Conservation (phyloP, 2,888 invertebrate genomes). For the Perizoma flavofasciatum region DNA sequence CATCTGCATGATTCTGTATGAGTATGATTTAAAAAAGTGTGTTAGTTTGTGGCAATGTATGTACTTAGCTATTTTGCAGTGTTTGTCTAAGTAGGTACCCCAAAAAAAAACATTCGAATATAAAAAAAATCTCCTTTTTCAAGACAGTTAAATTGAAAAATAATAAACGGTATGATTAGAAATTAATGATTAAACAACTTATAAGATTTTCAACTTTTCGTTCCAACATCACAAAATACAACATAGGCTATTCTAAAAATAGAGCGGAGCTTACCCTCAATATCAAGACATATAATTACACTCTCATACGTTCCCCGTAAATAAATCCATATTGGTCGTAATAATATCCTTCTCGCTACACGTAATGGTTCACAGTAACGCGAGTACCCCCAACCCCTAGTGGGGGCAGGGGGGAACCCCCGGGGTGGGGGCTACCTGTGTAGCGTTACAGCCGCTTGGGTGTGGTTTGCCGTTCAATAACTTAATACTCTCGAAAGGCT, state of each 20-base stretch:
- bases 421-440: conserved; percentile 60
- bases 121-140: too few species aligned
- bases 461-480: conserved; percentile 85
- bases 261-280: conserved; percentile 18
- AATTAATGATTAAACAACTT: too few species aligned
- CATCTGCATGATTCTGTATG: too few species aligned
- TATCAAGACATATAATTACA: conserved; percentile 28
- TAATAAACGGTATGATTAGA: too few species aligned
- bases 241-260: conserved; percentile 2
- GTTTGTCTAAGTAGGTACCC: too few species aligned
- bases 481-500: conserved; percentile 83
- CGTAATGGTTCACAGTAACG: conserved; percentile 65
- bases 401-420: conserved; percentile 36
- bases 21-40: too few species aligned
- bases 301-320: conserved; percentile 26
- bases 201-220: too few species aligned
- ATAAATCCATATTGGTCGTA: conserved; percentile 34
- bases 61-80: too few species aligned
- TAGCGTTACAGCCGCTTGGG: conserved; percentile 78
- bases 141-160: background rate
- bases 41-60: too few species aligned
- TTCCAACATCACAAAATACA: too few species aligned
- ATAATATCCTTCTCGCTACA: conserved; percentile 57
- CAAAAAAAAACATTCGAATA: too few species aligned
- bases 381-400: conserved; percentile 46